Evolutionary conservation across 2,888 invertebrate species (phyloP).

Genomic region (Lagria hirta): DNA sequence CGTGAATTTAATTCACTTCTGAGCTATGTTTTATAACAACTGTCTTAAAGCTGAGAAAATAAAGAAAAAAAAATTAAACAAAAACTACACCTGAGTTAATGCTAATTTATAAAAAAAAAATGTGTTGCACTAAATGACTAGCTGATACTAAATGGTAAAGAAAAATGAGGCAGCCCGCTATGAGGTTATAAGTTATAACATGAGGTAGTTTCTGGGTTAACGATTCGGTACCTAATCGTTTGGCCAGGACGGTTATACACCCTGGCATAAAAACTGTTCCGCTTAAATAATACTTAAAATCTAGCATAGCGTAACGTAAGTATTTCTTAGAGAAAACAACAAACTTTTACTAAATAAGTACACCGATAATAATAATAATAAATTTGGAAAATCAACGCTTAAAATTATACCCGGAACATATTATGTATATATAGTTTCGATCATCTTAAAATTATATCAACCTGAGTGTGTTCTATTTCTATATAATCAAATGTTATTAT

Average conservation of each 20-base stretch:
- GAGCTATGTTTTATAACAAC: slow-evolving; percentile 17
- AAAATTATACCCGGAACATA: no score
- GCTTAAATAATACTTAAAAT: slow-evolving; percentile 25
- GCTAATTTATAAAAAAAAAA: slow-evolving; percentile 20
- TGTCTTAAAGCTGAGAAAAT: slow-evolving; percentile 16
- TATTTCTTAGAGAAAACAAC: slow-evolving; percentile 20
- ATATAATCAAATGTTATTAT: slow-evolving; percentile 25
- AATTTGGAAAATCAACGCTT: slow-evolving; percentile 12
- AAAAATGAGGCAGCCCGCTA: slow-evolving; percentile 44
- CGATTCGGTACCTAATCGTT: slow-evolving; percentile 11
- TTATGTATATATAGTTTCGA: slow-evolving; percentile 12
- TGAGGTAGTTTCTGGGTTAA: slow-evolving; percentile 39
- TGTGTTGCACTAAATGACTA: slow-evolving; percentile 43
- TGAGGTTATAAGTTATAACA: slow-evolving; percentile 25
- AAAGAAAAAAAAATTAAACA: background rate
- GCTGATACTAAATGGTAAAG: slow-evolving; percentile 40
- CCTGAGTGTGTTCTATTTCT: slow-evolving; percentile 31
- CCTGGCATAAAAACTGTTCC: slow-evolving; percentile 31
- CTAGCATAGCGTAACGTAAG: slow-evolving; percentile 24
- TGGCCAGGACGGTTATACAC: slow-evolving; percentile 37
- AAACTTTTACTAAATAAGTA: slow-evolving; percentile 28
- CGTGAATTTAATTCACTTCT: slow-evolving; percentile 34
- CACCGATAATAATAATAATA: slow-evolving; percentile 23
- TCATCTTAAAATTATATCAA: slow-evolving; percentile 33
- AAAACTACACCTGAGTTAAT: slow-evolving; percentile 27